Conservation (phyloP, 2,113 vertebrate genomes). For the Cercopithecus mona region DNA sequence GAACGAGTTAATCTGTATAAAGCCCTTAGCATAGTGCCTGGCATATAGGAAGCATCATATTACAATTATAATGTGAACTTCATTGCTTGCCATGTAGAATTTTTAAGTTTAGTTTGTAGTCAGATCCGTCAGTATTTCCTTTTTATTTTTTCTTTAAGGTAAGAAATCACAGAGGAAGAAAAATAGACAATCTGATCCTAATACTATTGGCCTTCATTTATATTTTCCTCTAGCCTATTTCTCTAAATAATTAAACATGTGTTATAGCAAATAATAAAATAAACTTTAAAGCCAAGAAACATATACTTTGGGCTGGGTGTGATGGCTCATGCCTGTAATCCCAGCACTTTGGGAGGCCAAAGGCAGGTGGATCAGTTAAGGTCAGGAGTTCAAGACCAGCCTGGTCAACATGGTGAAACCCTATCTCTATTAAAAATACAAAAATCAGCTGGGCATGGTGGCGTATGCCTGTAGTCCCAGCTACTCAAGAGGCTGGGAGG, state of each 20-base stretch:
- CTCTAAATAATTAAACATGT: conserved; percentile 33
- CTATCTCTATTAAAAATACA: too few species aligned
- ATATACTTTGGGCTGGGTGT: neutral
- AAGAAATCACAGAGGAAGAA: neutral
- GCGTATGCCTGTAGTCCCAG: too few species aligned
- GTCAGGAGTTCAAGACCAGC: too few species aligned
- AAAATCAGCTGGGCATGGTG: too few species aligned
- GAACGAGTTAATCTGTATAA: neutral
- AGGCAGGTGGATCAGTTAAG: too few species aligned
- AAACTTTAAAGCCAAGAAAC: conserved; percentile 35
- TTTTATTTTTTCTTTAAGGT: conserved; percentile 14
- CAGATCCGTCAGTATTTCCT: neutral
- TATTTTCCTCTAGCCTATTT: conserved; percentile 36
- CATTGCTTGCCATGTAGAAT: conserved; percentile 22
- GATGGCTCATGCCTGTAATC: too few species aligned
- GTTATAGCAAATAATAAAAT: neutral
- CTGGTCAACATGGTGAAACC: too few species aligned
- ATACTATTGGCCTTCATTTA: neutral
- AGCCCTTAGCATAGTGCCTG: neutral
- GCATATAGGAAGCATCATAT: neutral
- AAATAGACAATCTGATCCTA: neutral
- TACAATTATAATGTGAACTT: neutral
- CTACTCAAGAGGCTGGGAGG: too few species aligned
- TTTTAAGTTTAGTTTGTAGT: neutral
- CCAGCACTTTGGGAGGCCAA: too few species aligned